phyloP scores from a whole-genome alignment of 2,113 vertebrate species.

The Elaphurus davidianus region DNA sequence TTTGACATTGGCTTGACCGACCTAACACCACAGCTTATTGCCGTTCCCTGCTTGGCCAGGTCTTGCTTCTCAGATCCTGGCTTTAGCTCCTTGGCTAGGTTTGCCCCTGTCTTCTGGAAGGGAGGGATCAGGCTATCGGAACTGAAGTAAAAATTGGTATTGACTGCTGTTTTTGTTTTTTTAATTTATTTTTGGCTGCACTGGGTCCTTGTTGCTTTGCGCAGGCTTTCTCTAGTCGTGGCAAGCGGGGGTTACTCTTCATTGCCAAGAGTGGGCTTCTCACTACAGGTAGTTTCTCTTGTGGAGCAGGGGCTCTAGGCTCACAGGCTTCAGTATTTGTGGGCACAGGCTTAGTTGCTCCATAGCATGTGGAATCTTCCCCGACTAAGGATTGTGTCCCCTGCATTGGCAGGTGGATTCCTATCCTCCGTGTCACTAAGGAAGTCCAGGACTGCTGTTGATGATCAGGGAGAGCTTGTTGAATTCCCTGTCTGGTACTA shows the following conservation, averaged over 20 bases:
- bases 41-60: neutral
- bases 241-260: neutral
- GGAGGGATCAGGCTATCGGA: neutral
- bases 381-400: neutral
- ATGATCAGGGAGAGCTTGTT: neutral
- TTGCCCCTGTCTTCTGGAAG: neutral
- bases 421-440: neutral
- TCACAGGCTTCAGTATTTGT: neutral
- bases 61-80: neutral
- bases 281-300: neutral
- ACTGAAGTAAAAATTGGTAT: neutral
- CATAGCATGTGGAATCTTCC: neutral
- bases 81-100: neutral
- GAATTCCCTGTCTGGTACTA: neutral
- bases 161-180: neutral
- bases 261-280: neutral
- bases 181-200: neutral
- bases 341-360: neutral
- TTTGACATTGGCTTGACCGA: neutral
- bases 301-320: neutral
- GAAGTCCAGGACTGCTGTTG: neutral
- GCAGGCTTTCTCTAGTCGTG: neutral
- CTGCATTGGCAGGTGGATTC: neutral
- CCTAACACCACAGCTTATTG: neutral
- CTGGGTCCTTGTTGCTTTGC: neutral